Base-by-base conservation (phyloP, 2,113 vertebrate species). In the Brienomyrus brachyistius region DNA sequence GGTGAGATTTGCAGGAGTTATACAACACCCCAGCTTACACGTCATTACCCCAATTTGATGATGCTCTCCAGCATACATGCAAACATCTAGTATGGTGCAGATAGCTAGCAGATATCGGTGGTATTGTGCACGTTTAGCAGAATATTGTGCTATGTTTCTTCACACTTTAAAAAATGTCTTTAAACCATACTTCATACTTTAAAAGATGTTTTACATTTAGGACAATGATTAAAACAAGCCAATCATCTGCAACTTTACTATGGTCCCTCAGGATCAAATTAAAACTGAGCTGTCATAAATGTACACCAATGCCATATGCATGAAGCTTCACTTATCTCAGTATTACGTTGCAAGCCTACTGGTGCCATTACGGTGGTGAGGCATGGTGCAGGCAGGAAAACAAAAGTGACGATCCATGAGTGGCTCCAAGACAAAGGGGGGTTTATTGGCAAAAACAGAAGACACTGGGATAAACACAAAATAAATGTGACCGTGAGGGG, bases 1-100 rank as follows among this genome's bases (percentile, higher is more conserved):
- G 92, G 95, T 94, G 91, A 91, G 66, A 70, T 70, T 70, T 13
- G 21, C 21, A 70, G 27, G 66, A 27, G 7, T 9, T 70, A 31
- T 4, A 70, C 62, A 31, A 11, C 23, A 10, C 27, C n/a, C 27
- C 11, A 23, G 21, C n/a, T 70, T 70, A 10, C 66, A 40, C 10
- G 9, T 77, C 35, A 77, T 77, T 23, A 59, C 56, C 21, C 21
- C 2, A 1, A 23, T 59, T 56, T 59, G 21, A 59, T 59, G 54
- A 23, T 8, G 21, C 54, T 6, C 54, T 27, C 15, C 27, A 77
- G 70, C 9, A 77, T 77, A 17, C 9, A 77, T 27, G 13, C 27
- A 77, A 77, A 27, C 31, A 40, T 35, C 31, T n/a, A 31, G 31
- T 27, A 59, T 23, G 56, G 15, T 54, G 15, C 17, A 17, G 15